Evolutionary conservation across 2,797 vertebrate species (phyloP).

Genomic region (Microcaecilia unicolor): DNA sequence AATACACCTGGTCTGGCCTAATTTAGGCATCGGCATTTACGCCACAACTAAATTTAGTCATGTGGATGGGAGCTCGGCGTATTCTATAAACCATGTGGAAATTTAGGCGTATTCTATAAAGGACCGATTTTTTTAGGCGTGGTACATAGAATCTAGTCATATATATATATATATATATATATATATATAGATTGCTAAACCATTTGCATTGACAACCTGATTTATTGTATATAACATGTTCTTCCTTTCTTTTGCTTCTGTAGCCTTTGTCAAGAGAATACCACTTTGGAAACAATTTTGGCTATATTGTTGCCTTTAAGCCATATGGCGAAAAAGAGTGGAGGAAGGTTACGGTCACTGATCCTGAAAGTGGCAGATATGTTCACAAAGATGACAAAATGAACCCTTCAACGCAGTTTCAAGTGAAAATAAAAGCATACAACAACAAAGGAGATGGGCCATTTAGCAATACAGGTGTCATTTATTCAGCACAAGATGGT

Average conservation of each 20-base stretch:
- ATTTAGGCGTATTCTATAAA: too few relatives aligned
- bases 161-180: too few relatives aligned
- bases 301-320: constrained; percentile 90
- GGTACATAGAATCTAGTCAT: too few relatives aligned
- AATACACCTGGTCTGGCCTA: too few relatives aligned
- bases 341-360: constrained; percentile 77
- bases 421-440: constrained; percentile 91
- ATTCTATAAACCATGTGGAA: too few relatives aligned
- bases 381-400: constrained; percentile 83
- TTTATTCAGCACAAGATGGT: constrained; percentile 86
- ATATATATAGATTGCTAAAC: too few relatives aligned
- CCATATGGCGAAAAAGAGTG: constrained; percentile 65
- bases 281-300: constrained; percentile 84
- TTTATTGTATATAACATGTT: too few relatives aligned
- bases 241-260: constrained; percentile 17
- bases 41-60: too few relatives aligned
- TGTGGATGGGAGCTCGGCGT: too few relatives aligned
- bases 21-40: too few relatives aligned
- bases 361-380: constrained; percentile 73
- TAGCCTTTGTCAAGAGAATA: constrained; percentile 89
- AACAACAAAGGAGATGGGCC: constrained; percentile 87
- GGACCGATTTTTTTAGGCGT: too few relatives aligned
- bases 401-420: constrained; percentile 68
- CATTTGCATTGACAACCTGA: too few relatives aligned
- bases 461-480: constrained; percentile 70